Conservation (phyloP, 2,888 invertebrate genomes). For the Agonopterix subpropinquella region DNA sequence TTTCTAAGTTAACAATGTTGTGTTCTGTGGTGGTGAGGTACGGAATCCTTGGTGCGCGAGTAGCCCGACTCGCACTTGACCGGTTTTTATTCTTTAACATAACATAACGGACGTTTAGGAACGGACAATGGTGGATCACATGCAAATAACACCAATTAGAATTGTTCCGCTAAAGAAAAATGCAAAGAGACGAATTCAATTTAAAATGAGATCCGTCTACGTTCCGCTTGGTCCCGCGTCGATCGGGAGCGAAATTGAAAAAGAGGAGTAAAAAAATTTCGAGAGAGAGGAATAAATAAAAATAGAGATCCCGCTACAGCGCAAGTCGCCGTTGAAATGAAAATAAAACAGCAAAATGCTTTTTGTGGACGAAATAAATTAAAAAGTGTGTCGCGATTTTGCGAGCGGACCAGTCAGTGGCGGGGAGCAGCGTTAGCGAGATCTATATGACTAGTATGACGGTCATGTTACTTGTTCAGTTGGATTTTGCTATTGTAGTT, state of each 20-base stretch:
- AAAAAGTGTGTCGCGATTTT: slow-evolving; percentile 72
- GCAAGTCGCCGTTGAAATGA: slow-evolving; percentile 75
- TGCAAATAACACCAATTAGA: slow-evolving; percentile 69
- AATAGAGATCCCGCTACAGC: slow-evolving; percentile 74
- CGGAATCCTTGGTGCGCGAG: no score
- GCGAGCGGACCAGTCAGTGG: slow-evolving; percentile 27
- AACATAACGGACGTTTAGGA: slow-evolving; percentile 41
- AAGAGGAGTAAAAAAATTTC: slow-evolving; percentile 46
- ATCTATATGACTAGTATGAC: not conserved
- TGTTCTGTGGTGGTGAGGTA: no score
- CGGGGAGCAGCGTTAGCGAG: slow-evolving; percentile 9
- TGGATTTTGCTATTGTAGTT: not conserved
- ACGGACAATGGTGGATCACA: slow-evolving; percentile 43
- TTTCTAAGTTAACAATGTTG: no score
- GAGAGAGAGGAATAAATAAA: slow-evolving; percentile 66
- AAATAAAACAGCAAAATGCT: slow-evolving; percentile 71
- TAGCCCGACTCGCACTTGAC: no score
- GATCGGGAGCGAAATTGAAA: slow-evolving; percentile 69
- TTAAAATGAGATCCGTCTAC: slow-evolving; percentile 65
- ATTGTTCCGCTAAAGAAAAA: slow-evolving; percentile 38
- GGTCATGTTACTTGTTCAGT: not conserved
- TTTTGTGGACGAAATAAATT: slow-evolving; percentile 75
- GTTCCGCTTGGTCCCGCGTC: slow-evolving; percentile 64
- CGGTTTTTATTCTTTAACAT: slow-evolving; percentile 32
- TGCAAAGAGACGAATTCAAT: slow-evolving; percentile 24